Conservation (phyloP, 2,888 invertebrate species). For the Miltochrista miniata region DNA sequence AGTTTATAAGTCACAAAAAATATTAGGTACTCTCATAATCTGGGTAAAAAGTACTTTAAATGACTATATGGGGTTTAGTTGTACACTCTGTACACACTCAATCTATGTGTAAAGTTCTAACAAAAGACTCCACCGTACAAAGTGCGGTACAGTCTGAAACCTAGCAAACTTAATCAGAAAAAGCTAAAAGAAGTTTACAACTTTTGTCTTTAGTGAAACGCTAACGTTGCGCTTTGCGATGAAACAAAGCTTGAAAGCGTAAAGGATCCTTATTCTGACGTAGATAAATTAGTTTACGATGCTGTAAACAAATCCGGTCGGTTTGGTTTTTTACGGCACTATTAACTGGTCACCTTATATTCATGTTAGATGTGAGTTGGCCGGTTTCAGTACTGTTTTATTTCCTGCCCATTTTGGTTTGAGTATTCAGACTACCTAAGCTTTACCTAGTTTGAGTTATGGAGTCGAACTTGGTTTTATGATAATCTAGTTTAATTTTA, state of each 20-base stretch:
- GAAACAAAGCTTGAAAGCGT: conserved; percentile 14
- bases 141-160: conserved; percentile 8
- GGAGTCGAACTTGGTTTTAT: too few relatives aligned
- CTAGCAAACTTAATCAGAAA: conserved; percentile 16
- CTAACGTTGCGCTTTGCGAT: conserved; percentile 7
- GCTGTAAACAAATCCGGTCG: conserved; percentile 4
- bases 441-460: too few relatives aligned
- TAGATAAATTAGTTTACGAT: conserved; percentile 4
- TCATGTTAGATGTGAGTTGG: background rate
- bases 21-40: too few relatives aligned
- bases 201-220: conserved; percentile 10
- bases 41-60: too few relatives aligned
- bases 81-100: background rate
- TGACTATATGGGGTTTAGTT: background rate
- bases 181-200: conserved; percentile 18
- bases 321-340: conserved; percentile 1
- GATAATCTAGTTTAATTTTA: too few relatives aligned
- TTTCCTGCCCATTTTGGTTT: background rate
- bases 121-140: conserved; percentile 4
- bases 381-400: background rate
- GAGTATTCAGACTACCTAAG: background rate
- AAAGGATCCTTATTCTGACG: conserved; percentile 4
- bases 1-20: too few relatives aligned
- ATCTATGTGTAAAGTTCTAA: conserved; percentile 2
- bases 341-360: conserved; percentile 1